Evolutionary conservation across 2,888 invertebrate genomes (phyloP).

Genomic region (Plemyria rubiginata): DNA sequence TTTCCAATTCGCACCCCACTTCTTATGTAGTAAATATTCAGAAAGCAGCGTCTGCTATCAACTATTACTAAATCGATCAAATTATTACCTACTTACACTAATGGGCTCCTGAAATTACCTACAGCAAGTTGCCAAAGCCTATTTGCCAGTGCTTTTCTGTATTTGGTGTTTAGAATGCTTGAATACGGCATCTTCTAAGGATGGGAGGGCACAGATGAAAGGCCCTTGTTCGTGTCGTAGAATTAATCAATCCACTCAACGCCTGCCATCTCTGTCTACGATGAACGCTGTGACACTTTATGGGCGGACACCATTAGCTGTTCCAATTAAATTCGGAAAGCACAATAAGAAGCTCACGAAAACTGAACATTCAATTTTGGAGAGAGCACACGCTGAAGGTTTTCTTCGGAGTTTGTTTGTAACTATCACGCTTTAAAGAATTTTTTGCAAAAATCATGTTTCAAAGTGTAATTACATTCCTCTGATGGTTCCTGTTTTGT

Average conservation of each 20-base stretch:
- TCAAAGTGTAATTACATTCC: neutral
- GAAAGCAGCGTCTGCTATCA: no score
- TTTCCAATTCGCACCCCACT: no score
- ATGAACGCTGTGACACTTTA: slow-evolving; percentile 31
- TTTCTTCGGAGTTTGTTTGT: neutral
- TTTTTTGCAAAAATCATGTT: neutral
- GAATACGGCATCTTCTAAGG: slow-evolving; percentile 2
- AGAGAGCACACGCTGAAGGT: neutral
- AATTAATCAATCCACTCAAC: slow-evolving; percentile 61
- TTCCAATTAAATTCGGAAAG: slow-evolving; percentile 22
- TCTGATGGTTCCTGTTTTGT: neutral
- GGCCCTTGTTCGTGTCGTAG: slow-evolving; percentile 53
- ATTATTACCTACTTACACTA: no score
- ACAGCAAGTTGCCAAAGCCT: neutral
- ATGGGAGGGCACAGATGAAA: slow-evolving; percentile 29
- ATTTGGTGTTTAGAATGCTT: slow-evolving; percentile 7
- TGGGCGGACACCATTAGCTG: slow-evolving; percentile 29
- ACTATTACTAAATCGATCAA: no score
- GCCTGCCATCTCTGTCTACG: slow-evolving; percentile 31
- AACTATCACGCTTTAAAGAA: neutral
- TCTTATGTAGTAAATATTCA: no score
- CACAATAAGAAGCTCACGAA: slow-evolving; percentile 5
- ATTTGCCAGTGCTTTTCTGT: no score
- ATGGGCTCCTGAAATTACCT: no score
- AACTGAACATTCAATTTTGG: slow-evolving; percentile 3